Evolutionary conservation across 2,888 invertebrate genomes (phyloP), one percentile per base, ranked within the genome.

Genomic region (Polietes domitor): DNA sequence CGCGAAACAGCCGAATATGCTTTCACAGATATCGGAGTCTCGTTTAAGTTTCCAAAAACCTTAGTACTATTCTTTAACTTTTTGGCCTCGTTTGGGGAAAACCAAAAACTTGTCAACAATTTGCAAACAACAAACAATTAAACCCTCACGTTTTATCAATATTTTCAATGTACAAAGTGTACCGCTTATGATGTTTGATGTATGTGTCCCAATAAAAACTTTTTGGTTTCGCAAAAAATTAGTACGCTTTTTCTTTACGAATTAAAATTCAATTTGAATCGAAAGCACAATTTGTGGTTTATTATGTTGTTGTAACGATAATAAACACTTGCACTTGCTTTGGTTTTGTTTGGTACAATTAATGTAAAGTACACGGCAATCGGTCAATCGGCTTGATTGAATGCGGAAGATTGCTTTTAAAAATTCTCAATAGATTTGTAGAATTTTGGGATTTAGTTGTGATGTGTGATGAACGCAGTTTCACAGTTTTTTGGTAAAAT

Each of bases 51-150:
- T 83, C 83, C 82, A 87, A 87, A 85, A 89, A 90, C 91, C 91
- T 91, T 91, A 89, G 90, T 91, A 90, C 91, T 88, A 91, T 91
- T 91, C 89, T 90, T 89, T 90, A 88, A 85, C 72, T 73, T 71
- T 70, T 71, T 86, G 86, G 80, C 80, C 86, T 81, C 21, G 58
- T 73, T 68, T 68, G 24, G 32, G 65, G 50, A 47, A 53, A 73
- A 65, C 61, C 81, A 86, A 87, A 87, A 87, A 68, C 10, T 87
- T 87, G 83, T 80, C 80, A 90, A 91, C 91, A 90, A 91, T 91
- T 91, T 88, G 91, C 91, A 91, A 91, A 90, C 91, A 90, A 90
- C 89, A 89, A 89, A 89, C 91, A 91, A 86, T 81, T 28, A 71
- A 90, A 87, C 90, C 90, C 90, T 90, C 90, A 87, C 88, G 87